Base-by-base conservation (phyloP, 2,797 vertebrate species). In the Anisognathus igniventris region DNA sequence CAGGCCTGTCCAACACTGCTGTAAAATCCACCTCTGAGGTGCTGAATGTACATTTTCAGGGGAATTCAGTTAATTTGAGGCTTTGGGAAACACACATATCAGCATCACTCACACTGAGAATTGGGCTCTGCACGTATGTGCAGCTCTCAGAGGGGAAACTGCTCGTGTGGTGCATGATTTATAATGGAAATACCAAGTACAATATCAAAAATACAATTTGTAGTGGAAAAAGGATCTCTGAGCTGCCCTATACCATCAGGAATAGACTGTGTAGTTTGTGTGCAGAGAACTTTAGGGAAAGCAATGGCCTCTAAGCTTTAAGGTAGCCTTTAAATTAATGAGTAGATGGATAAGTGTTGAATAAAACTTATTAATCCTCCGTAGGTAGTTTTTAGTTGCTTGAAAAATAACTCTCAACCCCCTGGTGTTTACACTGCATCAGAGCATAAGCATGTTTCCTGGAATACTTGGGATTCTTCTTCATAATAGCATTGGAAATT, bases 321-420 rank as follows among this genome's bases (percentile, higher is more conserved):
- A 95, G 58, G 48, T 94, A 95, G 93, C 93, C 81, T 93, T 96
- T 75, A 92, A 94, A 76, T 91, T 86, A 93, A 92, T 12, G 37
- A 91, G 68, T 96, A 96, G 91, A 9, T 85, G 67, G 62, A 13
- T 93, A 93, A 83, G 85, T 94, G 76, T 85, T 77, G 84, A 95
- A 66, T 95, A 85, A 89, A 73, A 73, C 81, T 75, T 96, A 95
- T 6, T 96, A 96, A 92, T 95, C 78, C 78, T 91, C 85, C 4
- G 0, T 96, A 96, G 91, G 85, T 96, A 96, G 94, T 23, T 95
- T 95, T 95, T 96, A 97, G 96, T 94, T 95, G 96, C 95, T 96
- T 96, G 92, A 90, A 90, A 81, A 92, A 93, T 94, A 94, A 91
- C 65, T 83, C 64, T 68, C 21, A 77, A 47, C 44, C 86, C 83